Percentiles rank a stretch among this genome's conserved stretches.
Conservation (phyloP, 64 coral and sea anemone genomes). For the Anthopleura sola region DNA sequence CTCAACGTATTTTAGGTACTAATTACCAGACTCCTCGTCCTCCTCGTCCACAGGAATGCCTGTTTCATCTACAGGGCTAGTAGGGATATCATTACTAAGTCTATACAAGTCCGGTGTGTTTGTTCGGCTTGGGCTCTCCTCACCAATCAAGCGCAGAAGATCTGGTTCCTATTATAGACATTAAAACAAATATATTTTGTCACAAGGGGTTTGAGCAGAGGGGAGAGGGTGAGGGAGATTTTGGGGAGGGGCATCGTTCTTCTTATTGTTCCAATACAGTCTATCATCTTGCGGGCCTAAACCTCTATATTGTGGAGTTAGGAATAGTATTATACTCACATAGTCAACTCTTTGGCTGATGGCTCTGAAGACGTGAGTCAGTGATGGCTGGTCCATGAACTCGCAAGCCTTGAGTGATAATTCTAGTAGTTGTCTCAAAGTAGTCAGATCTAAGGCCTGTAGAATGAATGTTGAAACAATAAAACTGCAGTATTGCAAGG, state of each 20-base stretch:
- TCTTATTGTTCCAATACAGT: too few relatives aligned
- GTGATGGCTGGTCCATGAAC: slow-evolving; percentile 53
- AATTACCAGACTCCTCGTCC: slow-evolving; percentile 59
- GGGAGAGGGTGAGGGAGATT: too few relatives aligned
- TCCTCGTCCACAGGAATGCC: slow-evolving; percentile 73
- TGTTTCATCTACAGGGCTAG: slow-evolving; percentile 79
- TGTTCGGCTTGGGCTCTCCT: slow-evolving; percentile 43
- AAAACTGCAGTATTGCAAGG: too few relatives aligned
- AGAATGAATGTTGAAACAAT: neutral
- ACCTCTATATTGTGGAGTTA: too few relatives aligned
- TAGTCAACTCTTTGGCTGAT: slow-evolving; percentile 90
- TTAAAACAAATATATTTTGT: neutral
- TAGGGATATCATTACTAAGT: slow-evolving; percentile 90
- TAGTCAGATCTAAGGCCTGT: slow-evolving; percentile 73
- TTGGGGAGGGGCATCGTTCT: too few relatives aligned
- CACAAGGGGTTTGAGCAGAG: too few relatives aligned
- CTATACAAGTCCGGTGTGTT: slow-evolving; percentile 77
- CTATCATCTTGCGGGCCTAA: too few relatives aligned
- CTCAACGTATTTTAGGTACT: neutral
- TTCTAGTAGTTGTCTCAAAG: slow-evolving; percentile 72
- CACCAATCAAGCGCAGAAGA: slow-evolving; percentile 63
- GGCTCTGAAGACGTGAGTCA: slow-evolving; percentile 79
- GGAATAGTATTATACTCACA: slow-evolving; percentile 38
- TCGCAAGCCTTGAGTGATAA: slow-evolving; percentile 69
- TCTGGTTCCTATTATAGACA: slow-evolving; percentile 73